Evolutionary conservation across 1,140 invertebrate species (phyloP).

Genomic region (Temnothorax longispinosus): DNA sequence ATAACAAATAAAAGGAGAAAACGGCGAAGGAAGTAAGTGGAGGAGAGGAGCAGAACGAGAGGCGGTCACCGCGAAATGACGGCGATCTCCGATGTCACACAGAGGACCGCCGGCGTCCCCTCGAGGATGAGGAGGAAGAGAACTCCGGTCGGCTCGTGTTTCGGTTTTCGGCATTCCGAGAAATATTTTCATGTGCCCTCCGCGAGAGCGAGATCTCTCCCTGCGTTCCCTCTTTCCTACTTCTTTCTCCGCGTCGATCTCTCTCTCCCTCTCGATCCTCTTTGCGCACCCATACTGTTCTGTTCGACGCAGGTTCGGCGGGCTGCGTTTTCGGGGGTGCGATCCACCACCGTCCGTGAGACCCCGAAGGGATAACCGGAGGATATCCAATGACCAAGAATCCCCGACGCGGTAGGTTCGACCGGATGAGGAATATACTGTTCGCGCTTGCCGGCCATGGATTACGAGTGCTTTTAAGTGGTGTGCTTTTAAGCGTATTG

Average conservation of each 20-base stretch:
- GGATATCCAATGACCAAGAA: conserved; percentile 55
- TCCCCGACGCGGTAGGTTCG: conserved; percentile 27
- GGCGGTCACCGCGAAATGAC: conserved; percentile 67
- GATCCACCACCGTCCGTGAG: conserved; percentile 31
- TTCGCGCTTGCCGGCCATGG: background rate
- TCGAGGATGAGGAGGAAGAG: conserved; percentile 32
- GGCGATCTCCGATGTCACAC: conserved; percentile 78
- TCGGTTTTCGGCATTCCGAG: conserved; percentile 77
- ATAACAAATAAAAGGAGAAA: background rate
- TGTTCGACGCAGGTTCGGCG: conserved; percentile 6
- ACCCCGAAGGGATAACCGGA: conserved; percentile 1
- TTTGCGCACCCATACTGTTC: background rate
- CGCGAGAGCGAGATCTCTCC: background rate
- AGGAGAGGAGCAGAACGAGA: conserved; percentile 32
- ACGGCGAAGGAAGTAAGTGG: background rate
- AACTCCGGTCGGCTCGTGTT: conserved; percentile 71
- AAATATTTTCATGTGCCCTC: conserved; percentile 56
- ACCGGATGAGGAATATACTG: conserved; percentile 22
- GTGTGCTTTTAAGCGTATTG: background rate
- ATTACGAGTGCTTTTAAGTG: conserved; percentile 13
- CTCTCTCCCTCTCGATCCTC: background rate
- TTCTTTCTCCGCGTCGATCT: background rate
- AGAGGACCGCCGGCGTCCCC: conserved; percentile 60
- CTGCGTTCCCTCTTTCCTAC: background rate
- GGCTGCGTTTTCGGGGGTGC: conserved; percentile 44